Evolutionary conservation across 2,113 vertebrate genomes (phyloP).

Genomic region (Chaenocephalus aceratus): DNA sequence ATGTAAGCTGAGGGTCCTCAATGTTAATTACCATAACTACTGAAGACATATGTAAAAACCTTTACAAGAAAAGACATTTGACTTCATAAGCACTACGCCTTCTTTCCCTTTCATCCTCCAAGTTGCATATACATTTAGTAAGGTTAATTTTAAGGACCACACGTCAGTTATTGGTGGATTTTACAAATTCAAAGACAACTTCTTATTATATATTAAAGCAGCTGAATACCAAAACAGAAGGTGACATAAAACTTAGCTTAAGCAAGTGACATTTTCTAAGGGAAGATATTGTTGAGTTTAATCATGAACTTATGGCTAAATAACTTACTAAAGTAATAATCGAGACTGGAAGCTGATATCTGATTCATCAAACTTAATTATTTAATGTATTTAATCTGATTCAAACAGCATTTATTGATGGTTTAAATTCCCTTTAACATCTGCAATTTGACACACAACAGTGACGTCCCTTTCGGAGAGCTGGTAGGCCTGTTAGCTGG

Average conservation of each 20-base stretch:
- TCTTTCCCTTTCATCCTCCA: constrained; percentile 18
- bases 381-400: constrained; percentile 41
- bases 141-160: not conserved
- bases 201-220: constrained; percentile 8
- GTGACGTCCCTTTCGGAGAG: constrained; percentile 46
- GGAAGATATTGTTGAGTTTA: constrained; percentile 23
- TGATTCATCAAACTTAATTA: constrained; percentile 35
- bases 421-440: constrained; percentile 21
- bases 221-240: not conserved
- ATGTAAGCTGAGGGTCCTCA: constrained; percentile 18
- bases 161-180: not conserved
- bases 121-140: not conserved
- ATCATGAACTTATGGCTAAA: not conserved
- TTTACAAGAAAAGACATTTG: constrained; percentile 18
- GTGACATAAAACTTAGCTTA: not conserved
- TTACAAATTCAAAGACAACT: not conserved
- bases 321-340: constrained; percentile 29
- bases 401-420: constrained; percentile 14
- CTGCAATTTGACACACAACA: constrained; percentile 28
- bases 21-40: constrained; percentile 29
- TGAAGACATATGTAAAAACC: constrained; percentile 13
- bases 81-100: not conserved
- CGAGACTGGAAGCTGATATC: constrained; percentile 28
- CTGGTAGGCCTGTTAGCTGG: constrained; percentile 28
- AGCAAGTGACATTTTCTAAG: not conserved